Percentiles rank a stretch among this genome's conserved stretches.
These are phyloP conservation scores for Turritopsis rubra DNA, from an alignment of 30 jellyfish, hydroid and myxozoan species.

Conservation along the genomic window DNA sequence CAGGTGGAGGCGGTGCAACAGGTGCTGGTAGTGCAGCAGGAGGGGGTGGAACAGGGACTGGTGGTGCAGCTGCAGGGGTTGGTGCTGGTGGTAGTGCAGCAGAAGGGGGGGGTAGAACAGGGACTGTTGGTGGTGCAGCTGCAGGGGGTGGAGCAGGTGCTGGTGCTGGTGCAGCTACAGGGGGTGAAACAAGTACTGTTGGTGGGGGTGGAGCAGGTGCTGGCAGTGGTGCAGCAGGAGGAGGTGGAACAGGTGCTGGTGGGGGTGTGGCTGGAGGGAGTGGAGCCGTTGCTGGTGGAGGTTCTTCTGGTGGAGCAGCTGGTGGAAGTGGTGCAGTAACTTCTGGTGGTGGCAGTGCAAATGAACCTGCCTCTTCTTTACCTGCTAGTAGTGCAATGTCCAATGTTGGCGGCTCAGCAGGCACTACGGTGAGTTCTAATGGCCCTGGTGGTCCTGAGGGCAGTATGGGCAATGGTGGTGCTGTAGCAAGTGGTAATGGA, in stretches of 20 bases:
- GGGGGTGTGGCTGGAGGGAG: background rate
- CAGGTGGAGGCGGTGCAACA: background rate
- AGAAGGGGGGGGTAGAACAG: constrained; percentile 16
- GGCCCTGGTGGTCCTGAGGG: constrained; percentile 26
- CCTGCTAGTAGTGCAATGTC: constrained; percentile 20
- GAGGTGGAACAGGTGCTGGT: constrained; percentile 12
- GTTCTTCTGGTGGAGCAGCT: constrained; percentile 3
- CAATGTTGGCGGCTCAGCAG: constrained; percentile 12
- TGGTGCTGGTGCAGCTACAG: constrained; percentile 30
- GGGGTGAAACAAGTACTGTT: constrained; percentile 4
- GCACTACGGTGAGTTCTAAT: constrained; percentile 14
- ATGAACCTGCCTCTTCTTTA: background rate
- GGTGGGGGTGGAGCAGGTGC: constrained; percentile 13
- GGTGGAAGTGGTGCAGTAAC: constrained; percentile 30
- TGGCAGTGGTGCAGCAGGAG: constrained; percentile 23
- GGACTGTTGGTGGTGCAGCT: background rate
- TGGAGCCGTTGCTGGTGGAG: constrained; percentile 34
- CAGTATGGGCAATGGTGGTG: constrained; percentile 36
- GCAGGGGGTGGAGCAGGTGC: constrained; percentile 26
- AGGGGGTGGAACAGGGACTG: constrained; percentile 14
- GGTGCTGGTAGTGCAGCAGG: background rate
- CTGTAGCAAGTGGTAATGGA: background rate
- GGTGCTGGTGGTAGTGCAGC: constrained; percentile 42
- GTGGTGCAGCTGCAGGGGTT: constrained; percentile 32
- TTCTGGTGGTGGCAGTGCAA: background rate